phyloP scores from a whole-genome alignment of 2,888 invertebrate species.

The Anoplius nigerrimus region DNA sequence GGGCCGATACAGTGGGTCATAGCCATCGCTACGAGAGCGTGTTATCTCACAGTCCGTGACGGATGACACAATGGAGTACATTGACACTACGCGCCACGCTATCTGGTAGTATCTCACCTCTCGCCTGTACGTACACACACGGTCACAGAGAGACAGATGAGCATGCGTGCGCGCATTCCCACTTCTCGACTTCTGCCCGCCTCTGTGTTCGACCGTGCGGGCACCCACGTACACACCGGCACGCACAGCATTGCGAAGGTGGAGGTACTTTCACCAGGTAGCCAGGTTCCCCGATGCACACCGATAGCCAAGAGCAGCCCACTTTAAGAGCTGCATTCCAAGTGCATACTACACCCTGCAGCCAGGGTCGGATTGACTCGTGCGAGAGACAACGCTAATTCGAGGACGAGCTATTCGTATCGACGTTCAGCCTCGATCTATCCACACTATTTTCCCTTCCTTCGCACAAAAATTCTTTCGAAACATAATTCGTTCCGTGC shows the following conservation, averaged over 20 bases:
- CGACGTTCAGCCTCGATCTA: too few relatives aligned
- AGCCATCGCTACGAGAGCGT: slow-evolving; percentile 46
- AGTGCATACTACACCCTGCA: slow-evolving; percentile 48
- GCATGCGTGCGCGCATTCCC: slow-evolving; percentile 8
- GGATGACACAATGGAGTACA: slow-evolving; percentile 66
- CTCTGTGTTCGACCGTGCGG: slow-evolving; percentile 28
- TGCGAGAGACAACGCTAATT: background rate
- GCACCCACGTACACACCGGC: slow-evolving; percentile 30
- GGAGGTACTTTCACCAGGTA: slow-evolving; percentile 60
- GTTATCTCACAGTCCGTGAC: slow-evolving; percentile 62
- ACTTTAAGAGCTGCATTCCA: slow-evolving; percentile 56
- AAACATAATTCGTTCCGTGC: too few relatives aligned
- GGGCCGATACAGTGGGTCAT: slow-evolving; percentile 17
- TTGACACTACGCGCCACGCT: slow-evolving; percentile 63
- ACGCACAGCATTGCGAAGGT: slow-evolving; percentile 42
- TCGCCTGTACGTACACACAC: slow-evolving; percentile 8
- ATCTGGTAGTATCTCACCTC: slow-evolving; percentile 58
- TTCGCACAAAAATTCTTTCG: too few relatives aligned
- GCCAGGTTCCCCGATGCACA: slow-evolving; percentile 55
- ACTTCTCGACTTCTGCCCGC: slow-evolving; percentile 27
- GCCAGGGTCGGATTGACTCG: slow-evolving; percentile 41
- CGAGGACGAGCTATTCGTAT: background rate
- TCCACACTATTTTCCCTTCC: too few relatives aligned
- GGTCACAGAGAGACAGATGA: slow-evolving; percentile 8
- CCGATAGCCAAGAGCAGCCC: slow-evolving; percentile 58